Evolutionary conservation across 2,888 invertebrate genomes (phyloP), one percentile per base, ranked within the genome.

Genomic region (Chrysolina americana): DNA sequence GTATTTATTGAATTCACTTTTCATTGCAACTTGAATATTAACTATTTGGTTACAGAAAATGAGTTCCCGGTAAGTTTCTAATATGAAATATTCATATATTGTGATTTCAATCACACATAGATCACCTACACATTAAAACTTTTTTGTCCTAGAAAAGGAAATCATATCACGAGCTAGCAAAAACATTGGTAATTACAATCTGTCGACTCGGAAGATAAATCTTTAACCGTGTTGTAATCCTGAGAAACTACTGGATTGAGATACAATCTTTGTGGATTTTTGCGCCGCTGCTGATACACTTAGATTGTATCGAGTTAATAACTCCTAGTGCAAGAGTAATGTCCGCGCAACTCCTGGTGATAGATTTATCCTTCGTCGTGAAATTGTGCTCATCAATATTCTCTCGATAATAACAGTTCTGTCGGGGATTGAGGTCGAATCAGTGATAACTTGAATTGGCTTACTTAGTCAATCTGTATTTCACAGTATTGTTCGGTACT

Each of bases 181-280:
- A 77, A 79, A 77, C 72, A 72, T 75, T 70, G 72, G 70, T 78
- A 81, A 81, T 81, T 79, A 79, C 79, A 77, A 79, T 77, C 76
- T 77, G 75, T 78, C 78, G 77, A 75, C 71, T 73, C 23, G 65
- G 72, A 74, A 78, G 75, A 79, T 78, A 79, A 78, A 78, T 79
- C 79, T 78, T 64, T 71, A 36, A 8, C 71, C 66, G 68, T 81
- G 81, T 81, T 76, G 81, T 79, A 81, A 81, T 81, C 79, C 76
- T 65, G 74, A 74, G 78, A 77, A 79, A 81, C 79, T 81, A 81
- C 79, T 81, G 79, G 76, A 81, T 81, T 77, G 74, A 78, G 79
- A 79, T 81, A 77, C 75, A 74, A 81, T 81, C 80, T 79, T 75
- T 47, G 65, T 73, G 68, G 71, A 79, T 79, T 80, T 80, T 80